Conservation (phyloP, 2,888 invertebrate genomes). For the Trachelus troglodyta region DNA sequence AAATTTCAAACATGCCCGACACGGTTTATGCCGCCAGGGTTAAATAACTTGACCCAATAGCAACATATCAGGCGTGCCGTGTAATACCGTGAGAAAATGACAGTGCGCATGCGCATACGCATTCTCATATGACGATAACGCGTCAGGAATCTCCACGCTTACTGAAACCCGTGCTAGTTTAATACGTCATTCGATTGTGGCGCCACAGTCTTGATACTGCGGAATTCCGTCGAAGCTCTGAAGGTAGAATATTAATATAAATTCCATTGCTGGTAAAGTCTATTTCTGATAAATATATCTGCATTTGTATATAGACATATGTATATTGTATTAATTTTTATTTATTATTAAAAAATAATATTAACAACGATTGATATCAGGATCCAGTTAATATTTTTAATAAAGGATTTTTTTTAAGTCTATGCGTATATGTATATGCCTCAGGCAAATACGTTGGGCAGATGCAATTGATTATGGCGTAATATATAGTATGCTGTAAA, state of each 20-base stretch:
- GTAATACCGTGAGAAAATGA: slow-evolving; percentile 7
- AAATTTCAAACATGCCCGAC: slow-evolving; percentile 54
- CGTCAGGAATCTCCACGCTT: neutral
- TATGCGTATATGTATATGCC: no score
- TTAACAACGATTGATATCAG: no score
- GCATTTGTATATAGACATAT: neutral
- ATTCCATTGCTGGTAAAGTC: neutral
- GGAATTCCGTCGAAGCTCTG: no score
- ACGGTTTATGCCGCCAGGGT: slow-evolving; percentile 60
- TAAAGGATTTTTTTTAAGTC: no score
- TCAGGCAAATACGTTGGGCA: neutral
- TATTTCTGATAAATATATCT: neutral
- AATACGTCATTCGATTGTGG: neutral
- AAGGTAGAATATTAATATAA: neutral
- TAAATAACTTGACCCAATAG: slow-evolving; percentile 65
- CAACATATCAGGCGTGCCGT: slow-evolving; percentile 54
- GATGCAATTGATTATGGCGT: neutral
- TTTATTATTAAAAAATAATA: neutral
- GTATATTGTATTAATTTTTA: neutral
- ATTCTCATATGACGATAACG: neutral
- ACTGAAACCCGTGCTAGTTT: neutral
- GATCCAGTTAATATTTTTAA: no score
- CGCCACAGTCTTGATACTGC: neutral
- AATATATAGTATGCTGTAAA: neutral
- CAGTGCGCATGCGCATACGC: slow-evolving; percentile 2